Evolutionary conservation across 2,113 vertebrate species (phyloP).

Genomic region (Cebidichthys violaceus): DNA sequence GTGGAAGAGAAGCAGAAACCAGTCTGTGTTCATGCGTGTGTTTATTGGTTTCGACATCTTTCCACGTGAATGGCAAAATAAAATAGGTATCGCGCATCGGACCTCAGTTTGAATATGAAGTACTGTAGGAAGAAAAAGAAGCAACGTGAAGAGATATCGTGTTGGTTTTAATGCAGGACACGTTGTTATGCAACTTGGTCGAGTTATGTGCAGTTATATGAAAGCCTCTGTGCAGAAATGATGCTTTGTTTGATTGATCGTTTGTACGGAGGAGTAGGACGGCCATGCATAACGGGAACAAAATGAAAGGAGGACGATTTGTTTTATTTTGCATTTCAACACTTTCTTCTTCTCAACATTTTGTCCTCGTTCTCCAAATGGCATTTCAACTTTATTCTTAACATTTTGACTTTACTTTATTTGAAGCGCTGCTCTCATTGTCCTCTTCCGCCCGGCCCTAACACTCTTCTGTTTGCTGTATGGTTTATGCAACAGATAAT

Average conservation of each 20-base stretch:
- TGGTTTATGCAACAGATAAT: background rate
- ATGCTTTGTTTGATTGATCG: too few species aligned
- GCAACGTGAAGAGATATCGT: background rate
- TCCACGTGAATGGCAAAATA: background rate
- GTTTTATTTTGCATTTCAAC: background rate
- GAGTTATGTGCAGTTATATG: background rate
- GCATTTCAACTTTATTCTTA: too few species aligned
- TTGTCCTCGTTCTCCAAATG: too few species aligned
- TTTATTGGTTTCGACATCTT: background rate
- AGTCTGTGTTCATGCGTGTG: background rate
- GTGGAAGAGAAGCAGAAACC: constrained; percentile 6
- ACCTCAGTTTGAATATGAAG: background rate
- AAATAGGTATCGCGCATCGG: background rate
- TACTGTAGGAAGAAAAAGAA: background rate
- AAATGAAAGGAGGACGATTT: background rate
- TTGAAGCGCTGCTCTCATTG: too few species aligned
- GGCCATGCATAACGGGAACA: background rate
- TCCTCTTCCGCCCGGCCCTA: background rate
- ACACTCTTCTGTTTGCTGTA: too few species aligned
- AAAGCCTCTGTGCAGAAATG: background rate
- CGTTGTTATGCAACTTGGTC: background rate
- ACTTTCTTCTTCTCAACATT: background rate
- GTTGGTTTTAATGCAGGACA: background rate
- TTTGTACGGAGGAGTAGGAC: too few species aligned
- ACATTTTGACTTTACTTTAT: too few species aligned